These are phyloP conservation scores for Drosophila serrata DNA, from an alignment of 1,140 invertebrate species.

Conservation along the genomic window DNA sequence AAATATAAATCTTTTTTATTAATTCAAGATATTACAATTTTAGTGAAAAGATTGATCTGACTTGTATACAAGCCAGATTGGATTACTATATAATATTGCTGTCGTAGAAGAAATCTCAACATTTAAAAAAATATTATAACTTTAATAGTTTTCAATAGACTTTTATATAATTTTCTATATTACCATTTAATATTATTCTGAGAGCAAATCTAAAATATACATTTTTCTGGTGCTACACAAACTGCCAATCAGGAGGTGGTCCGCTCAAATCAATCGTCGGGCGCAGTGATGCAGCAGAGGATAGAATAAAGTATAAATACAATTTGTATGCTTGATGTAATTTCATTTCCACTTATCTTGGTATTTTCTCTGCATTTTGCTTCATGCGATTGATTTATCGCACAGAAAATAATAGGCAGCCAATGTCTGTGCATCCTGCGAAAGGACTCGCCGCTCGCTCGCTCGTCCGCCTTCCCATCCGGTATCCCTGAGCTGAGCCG, in stretches of 20 bases:
- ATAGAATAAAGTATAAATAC: conserved; percentile 57
- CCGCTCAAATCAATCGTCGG: conserved; percentile 33
- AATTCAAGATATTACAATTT: no score
- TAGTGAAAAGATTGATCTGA: no score
- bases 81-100: no score
- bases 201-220: neutral
- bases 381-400: conserved; percentile 76
- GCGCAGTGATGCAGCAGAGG: conserved; percentile 37
- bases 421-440: conserved; percentile 52
- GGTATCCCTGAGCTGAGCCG: conserved; percentile 56
- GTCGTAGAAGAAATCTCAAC: no score
- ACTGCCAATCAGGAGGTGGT: neutral
- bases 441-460: conserved; percentile 29
- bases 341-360: conserved; percentile 62
- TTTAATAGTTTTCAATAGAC: no score
- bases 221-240: conserved; percentile 1
- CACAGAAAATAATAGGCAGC: conserved; percentile 72
- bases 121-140: no score
- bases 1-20: no score
- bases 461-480: conserved; percentile 6
- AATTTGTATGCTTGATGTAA: conserved; percentile 61
- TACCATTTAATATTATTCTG: no score
- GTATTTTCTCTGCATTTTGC: conserved; percentile 57
- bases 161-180: no score
- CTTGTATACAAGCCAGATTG: no score